Evolutionary conservation across 2,888 invertebrate species (phyloP).

Genomic region (Petrophora chlorosata): DNA sequence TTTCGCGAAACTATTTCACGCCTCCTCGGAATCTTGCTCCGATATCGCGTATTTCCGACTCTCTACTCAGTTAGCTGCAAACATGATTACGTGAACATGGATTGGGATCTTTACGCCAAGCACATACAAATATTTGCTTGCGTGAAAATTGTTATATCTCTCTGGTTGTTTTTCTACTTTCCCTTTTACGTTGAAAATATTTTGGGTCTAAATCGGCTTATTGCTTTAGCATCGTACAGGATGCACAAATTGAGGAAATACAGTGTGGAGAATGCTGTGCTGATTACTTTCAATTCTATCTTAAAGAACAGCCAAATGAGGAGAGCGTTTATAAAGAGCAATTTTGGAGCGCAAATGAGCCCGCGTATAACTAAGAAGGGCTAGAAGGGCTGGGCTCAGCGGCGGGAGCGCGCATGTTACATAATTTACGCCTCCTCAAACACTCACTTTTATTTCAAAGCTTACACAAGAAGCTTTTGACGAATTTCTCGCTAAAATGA

Average conservation of each 20-base stretch:
- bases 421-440: slow-evolving; percentile 57
- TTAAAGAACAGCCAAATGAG: slow-evolving; percentile 44
- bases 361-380: slow-evolving; percentile 38
- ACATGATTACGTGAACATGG: slow-evolving; percentile 43
- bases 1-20: slow-evolving; percentile 52
- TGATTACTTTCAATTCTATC: slow-evolving; percentile 41
- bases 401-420: slow-evolving; percentile 43
- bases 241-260: background rate
- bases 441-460: slow-evolving; percentile 57
- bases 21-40: slow-evolving; percentile 43
- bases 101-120: slow-evolving; percentile 35
- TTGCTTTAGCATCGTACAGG: background rate
- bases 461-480: slow-evolving; percentile 50
- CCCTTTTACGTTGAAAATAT: slow-evolving; percentile 19
- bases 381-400: slow-evolving; percentile 34
- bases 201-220: slow-evolving; percentile 21
- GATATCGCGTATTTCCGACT: slow-evolving; percentile 47
- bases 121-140: slow-evolving; percentile 36
- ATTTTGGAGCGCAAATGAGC: slow-evolving; percentile 49
- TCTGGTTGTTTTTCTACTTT: slow-evolving; percentile 15
- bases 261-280: slow-evolving; percentile 20
- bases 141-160: slow-evolving; percentile 27
- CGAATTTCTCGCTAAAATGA: slow-evolving; percentile 51
- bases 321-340: slow-evolving; percentile 44
- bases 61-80: slow-evolving; percentile 43